A percentile compares a stretch with the other conserved stretches of the same genome.
Conservation (phyloP, 2,113 vertebrate genomes). For the Platichthys stellatus region DNA sequence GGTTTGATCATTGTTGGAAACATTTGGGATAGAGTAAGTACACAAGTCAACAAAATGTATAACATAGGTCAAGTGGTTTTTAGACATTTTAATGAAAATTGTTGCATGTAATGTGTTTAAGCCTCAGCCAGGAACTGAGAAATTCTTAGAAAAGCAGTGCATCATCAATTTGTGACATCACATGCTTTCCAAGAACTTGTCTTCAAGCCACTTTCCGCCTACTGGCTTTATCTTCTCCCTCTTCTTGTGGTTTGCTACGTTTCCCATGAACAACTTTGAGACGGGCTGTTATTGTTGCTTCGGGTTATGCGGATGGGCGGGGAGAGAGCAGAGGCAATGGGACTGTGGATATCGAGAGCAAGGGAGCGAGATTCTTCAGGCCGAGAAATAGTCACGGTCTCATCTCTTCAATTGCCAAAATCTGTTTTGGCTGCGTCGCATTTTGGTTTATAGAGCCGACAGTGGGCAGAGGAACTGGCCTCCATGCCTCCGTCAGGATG, state of each 20-base stretch:
- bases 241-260: neutral
- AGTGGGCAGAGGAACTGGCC: neutral
- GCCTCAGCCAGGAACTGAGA: neutral
- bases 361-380: neutral
- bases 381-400: conserved; percentile 1
- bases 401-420: conserved; percentile 33
- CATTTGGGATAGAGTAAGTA: too few relatives aligned
- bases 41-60: too few relatives aligned
- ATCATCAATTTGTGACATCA: neutral
- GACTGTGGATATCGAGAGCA: neutral
- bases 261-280: conserved; percentile 4
- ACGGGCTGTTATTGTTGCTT: neutral
- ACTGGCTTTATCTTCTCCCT: conserved; percentile 1
- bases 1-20: too few relatives aligned
- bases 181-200: neutral
- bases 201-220: neutral
- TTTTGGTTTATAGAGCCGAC: conserved; percentile 22
- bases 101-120: too few relatives aligned
- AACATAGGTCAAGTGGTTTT: too few relatives aligned
- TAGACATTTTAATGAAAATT: too few relatives aligned
- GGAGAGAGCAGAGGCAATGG: neutral
- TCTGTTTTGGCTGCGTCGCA: conserved; percentile 16
- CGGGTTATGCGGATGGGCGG: conserved; percentile 3
- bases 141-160: neutral
- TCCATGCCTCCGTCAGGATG: conserved; percentile 15